Evolutionary conservation across 2,888 invertebrate genomes (phyloP).

Genomic region (Neoaliturus tenellus): DNA sequence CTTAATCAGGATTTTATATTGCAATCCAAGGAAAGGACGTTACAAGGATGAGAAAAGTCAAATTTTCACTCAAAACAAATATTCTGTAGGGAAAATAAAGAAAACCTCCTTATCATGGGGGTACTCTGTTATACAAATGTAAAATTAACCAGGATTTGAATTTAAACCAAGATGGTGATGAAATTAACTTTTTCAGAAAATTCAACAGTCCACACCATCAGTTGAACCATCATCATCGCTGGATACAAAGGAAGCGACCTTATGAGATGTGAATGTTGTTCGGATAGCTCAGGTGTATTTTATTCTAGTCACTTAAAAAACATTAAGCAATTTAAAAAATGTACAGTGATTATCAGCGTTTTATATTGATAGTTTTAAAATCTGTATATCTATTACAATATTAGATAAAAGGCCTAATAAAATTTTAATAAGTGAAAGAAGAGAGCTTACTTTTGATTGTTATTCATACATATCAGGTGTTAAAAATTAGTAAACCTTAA

Average conservation of each 20-base stretch:
- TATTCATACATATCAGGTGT: constrained; percentile 6
- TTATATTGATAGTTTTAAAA: not conserved
- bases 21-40: no score
- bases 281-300: constrained; percentile 23
- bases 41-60: no score
- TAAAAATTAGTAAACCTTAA: not conserved
- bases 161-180: no score
- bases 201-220: not conserved
- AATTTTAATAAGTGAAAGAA: not conserved
- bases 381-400: not conserved
- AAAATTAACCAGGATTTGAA: no score
- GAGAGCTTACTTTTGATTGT: not conserved
- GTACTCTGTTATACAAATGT: no score
- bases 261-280: constrained; percentile 26
- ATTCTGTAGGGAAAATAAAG: no score
- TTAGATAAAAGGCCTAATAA: not conserved
- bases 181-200: not conserved
- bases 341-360: not conserved
- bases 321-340: not conserved
- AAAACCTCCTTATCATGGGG: no score
- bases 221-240: not conserved
- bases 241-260: not conserved
- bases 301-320: constrained; percentile 24
- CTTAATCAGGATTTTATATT: no score
- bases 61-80: no score